Base-by-base conservation (phyloP, 2,113 vertebrate genomes). In the Gobio gobio region DNA sequence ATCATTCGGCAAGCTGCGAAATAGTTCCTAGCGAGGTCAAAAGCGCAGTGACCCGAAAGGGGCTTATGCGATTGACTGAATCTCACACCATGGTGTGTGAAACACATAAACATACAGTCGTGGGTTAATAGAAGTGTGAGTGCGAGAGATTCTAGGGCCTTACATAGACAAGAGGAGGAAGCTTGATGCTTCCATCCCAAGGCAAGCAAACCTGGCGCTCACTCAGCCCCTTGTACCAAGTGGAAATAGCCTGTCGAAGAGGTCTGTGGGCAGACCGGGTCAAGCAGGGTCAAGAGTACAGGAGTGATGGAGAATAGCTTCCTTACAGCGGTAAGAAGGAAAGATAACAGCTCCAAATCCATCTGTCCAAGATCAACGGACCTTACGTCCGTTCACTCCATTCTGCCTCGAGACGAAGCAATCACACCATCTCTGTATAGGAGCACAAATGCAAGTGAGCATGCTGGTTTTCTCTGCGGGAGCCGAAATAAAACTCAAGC, bases 261-360 rank as follows among this genome's bases (percentile, higher is more conserved):
- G 87, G 84, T 86, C 82, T 75, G 22, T 43, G 64, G 86, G 75
- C 54, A 87, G 88, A 87, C 82, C 18, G 40, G 88, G 91, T 90
- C 89, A 91, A 80, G 85, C 86, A 83, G 82, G 91, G 91, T 93
- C 91, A 93, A 93, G 90, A 90, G 90, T 83, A 70, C 75, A 64
- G 14, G 66, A 82, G 83, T 89, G 90, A 90, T 85, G 89, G 54
- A 83, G 78, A 89, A 83, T 29, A 86, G 82, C 73, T 86, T 90
- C 87, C 90, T 91, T 88, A 76, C 83, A 68, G 43, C 4, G n/a
- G 76, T 63, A 20, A 83, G 26, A 51, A 40, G 54, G 2, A 86
- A 61, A 92, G 90, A 93, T 94, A 90, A 90, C 85, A 14, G 56
- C 89, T 85, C 87, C 88, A 75, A 47, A 51, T 51, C 13, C 68